Percentiles rank a stretch among this genome's conserved stretches.
Evolutionary conservation across 2,888 invertebrate genomes (phyloP).

Genomic region (Harpagoxenus sublaevis): DNA sequence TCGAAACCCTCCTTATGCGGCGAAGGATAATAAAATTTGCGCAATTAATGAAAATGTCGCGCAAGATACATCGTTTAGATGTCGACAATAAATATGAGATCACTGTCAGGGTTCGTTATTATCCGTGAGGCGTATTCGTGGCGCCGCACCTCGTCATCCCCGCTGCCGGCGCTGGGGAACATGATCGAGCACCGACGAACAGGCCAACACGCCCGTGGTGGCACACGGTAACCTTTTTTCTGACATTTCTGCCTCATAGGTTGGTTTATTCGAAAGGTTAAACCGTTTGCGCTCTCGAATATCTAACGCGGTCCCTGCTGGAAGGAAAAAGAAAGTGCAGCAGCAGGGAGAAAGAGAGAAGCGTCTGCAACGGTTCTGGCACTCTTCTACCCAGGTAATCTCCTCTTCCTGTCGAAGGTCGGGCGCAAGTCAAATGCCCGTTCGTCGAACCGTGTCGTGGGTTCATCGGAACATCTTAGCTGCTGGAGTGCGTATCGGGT

Average conservation of each 20-base stretch:
- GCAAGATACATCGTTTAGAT: background rate
- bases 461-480: conserved; percentile 60
- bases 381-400: conserved; percentile 31
- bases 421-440: conserved; percentile 62
- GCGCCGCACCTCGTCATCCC: conserved; percentile 45
- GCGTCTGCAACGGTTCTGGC: conserved; percentile 50
- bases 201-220: conserved; percentile 74
- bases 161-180: conserved; percentile 54
- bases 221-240: conserved; percentile 75
- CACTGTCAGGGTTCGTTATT: conserved; percentile 42
- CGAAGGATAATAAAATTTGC: background rate
- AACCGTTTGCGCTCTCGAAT: conserved; percentile 67
- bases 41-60: conserved; percentile 21
- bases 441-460: conserved; percentile 72
- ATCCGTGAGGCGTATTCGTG: conserved; percentile 5
- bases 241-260: conserved; percentile 75
- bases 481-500: conserved; percentile 65
- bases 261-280: conserved; percentile 75
- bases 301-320: conserved; percentile 47
- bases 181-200: conserved; percentile 69
- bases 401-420: conserved; percentile 75
- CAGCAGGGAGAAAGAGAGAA: conserved; percentile 12
- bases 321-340: conserved; percentile 34
- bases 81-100: conserved; percentile 30
- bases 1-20: background rate